phyloP scores from a whole-genome alignment of 2,888 invertebrate genomes.

The Anticlea derivata region DNA sequence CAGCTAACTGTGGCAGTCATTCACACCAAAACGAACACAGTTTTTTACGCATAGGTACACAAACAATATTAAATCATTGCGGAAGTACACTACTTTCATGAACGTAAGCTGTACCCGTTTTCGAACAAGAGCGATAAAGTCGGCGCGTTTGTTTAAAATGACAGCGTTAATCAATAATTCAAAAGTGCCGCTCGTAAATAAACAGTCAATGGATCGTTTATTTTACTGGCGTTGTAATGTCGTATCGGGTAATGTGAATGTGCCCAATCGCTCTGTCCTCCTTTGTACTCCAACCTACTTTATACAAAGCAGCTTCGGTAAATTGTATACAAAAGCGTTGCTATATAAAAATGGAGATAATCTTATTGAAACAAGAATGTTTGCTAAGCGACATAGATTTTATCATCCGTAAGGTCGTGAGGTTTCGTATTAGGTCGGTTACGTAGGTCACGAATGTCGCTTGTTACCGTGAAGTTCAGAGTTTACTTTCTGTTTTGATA shows the following conservation, averaged over 20 bases:
- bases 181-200: slow-evolving; percentile 25
- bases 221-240: slow-evolving; percentile 24
- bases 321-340: slow-evolving; percentile 42
- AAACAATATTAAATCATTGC: too few relatives aligned
- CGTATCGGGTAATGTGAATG: slow-evolving; percentile 23
- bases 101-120: slow-evolving; percentile 17
- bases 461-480: slow-evolving; percentile 4
- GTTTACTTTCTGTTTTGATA: slow-evolving; percentile 1
- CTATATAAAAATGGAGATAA: slow-evolving; percentile 43
- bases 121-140: slow-evolving; percentile 18
- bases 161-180: slow-evolving; percentile 25
- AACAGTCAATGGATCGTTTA: slow-evolving; percentile 25
- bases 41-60: too few relatives aligned
- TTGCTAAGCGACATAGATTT: slow-evolving; percentile 36
- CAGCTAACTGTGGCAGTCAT: too few relatives aligned
- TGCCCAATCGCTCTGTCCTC: slow-evolving; percentile 29
- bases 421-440: slow-evolving; percentile 10
- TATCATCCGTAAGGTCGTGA: slow-evolving; percentile 30
- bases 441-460: neutral
- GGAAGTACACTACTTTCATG: too few relatives aligned
- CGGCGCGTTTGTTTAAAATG: slow-evolving; percentile 19
- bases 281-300: slow-evolving; percentile 37
- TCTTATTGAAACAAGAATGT: slow-evolving; percentile 45
- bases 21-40: too few relatives aligned
- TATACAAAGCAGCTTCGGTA: slow-evolving; percentile 38